These are phyloP conservation scores for Heliangelus exortis DNA, from an alignment of 2,797 vertebrate species.

Conservation along the genomic window DNA sequence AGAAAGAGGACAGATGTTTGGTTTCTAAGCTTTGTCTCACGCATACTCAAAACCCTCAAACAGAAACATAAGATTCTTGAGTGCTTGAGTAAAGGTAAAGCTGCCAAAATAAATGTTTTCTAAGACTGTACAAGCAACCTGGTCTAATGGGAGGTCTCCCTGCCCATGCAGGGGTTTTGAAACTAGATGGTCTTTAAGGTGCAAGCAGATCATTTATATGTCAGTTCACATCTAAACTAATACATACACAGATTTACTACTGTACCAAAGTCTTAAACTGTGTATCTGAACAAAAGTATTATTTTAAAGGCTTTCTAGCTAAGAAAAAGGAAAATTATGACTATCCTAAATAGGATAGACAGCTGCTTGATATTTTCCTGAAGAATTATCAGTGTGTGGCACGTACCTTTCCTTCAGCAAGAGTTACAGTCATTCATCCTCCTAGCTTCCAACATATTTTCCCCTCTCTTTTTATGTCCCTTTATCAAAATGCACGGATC, in stretches of 20 bases:
- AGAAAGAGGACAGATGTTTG: not conserved
- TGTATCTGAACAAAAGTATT: not conserved
- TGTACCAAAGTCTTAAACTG: not conserved
- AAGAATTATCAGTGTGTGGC: not conserved
- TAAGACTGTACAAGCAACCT: not conserved
- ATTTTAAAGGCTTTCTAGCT: not conserved
- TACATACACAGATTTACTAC: not conserved
- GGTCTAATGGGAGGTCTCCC: no score
- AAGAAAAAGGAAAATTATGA: not conserved
- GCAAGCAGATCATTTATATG: not conserved
- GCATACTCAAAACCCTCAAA: not conserved
- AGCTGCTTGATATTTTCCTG: not conserved
- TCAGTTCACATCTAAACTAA: not conserved
- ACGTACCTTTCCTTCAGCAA: not conserved
- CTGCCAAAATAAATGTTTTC: not conserved
- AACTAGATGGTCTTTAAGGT: no score
- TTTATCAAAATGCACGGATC: not conserved
- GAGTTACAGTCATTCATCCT: not conserved
- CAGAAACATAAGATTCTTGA: not conserved
- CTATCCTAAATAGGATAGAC: not conserved
- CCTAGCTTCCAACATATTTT: not conserved
- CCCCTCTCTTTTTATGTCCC: rapidly evolving
- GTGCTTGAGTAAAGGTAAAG: not conserved
- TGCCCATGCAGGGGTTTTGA: no score
- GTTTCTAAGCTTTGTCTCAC: not conserved